Conservation (phyloP, 2,888 invertebrate genomes). For the Laspeyria flexula region DNA sequence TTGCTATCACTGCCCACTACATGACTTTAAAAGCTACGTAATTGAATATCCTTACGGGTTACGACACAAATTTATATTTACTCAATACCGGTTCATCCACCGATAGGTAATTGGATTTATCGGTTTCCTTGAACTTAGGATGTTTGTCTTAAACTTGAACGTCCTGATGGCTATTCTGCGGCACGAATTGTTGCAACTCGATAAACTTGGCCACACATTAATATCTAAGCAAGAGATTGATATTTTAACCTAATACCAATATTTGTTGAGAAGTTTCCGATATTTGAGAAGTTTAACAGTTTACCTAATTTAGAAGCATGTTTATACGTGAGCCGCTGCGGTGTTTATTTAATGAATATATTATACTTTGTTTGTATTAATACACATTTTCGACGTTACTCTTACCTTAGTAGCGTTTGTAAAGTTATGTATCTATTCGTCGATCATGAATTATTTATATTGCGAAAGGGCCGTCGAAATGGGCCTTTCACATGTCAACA, state of each 20-base stretch:
- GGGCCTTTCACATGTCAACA: conserved; percentile 41
- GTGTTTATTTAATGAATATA: conserved; percentile 3
- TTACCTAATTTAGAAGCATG: conserved; percentile 8
- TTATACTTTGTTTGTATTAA: neutral
- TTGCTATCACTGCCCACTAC: conserved; percentile 36
- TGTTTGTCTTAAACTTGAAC: conserved; percentile 49
- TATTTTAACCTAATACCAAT: conserved; percentile 21
- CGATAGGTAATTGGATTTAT: conserved; percentile 51
- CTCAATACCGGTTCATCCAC: conserved; percentile 30
- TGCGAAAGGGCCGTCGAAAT: conserved; percentile 28
- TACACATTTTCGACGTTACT: neutral
- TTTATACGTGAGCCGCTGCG: conserved; percentile 4
- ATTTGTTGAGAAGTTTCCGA: conserved; percentile 13
- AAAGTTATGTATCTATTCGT: conserved; percentile 6
- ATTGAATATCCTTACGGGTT: conserved; percentile 40
- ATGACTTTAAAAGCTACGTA: conserved; percentile 26
- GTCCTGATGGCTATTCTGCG: conserved; percentile 41
- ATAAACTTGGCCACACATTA: conserved; percentile 50
- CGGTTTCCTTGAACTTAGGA: conserved; percentile 48
- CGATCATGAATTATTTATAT: conserved; percentile 37
- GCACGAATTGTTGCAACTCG: conserved; percentile 48
- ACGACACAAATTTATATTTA: conserved; percentile 37
- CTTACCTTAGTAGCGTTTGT: neutral
- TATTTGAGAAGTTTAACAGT: conserved; percentile 16
- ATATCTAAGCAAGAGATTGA: conserved; percentile 40